Conservation (phyloP, 2,888 invertebrate genomes). For the Vanessa cardui region DNA sequence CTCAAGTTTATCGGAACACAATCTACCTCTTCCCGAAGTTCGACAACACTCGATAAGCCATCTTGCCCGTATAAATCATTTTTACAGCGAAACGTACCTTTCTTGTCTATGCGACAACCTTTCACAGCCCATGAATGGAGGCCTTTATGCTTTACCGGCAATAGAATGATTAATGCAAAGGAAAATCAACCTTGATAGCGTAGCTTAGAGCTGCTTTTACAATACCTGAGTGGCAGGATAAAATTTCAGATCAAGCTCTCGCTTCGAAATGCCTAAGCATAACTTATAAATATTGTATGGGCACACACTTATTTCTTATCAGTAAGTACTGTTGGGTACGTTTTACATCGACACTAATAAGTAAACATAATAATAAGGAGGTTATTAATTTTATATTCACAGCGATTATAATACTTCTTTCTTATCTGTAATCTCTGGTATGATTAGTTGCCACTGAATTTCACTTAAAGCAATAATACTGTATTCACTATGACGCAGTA, state of each 20-base stretch:
- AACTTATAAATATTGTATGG: constrained; percentile 71
- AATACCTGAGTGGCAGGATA: constrained; percentile 24
- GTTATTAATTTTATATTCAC: too few species aligned
- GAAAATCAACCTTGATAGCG: constrained; percentile 24
- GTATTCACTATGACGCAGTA: background rate
- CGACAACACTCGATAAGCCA: constrained; percentile 71
- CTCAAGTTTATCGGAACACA: constrained; percentile 56
- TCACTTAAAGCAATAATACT: too few species aligned
- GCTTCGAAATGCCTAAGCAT: constrained; percentile 69
- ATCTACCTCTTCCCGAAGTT: constrained; percentile 64
- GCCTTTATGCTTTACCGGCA: constrained; percentile 67
- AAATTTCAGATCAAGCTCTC: constrained; percentile 48
- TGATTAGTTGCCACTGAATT: too few species aligned
- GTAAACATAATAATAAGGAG: too few species aligned
- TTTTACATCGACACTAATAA: background rate
- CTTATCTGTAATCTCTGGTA: too few species aligned
- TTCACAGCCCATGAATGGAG: constrained; percentile 71
- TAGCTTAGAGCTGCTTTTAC: constrained; percentile 48
- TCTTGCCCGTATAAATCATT: constrained; percentile 74
- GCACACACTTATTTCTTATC: constrained; percentile 50
- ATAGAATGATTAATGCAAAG: constrained; percentile 44
- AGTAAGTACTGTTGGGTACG: constrained; percentile 44
- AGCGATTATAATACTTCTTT: too few species aligned
- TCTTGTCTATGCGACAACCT: constrained; percentile 74
- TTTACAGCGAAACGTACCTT: constrained; percentile 60